Evolutionary conservation across 92 coral and sea anemone genomes (phyloP).

Genomic region (Bergia sp.): DNA sequence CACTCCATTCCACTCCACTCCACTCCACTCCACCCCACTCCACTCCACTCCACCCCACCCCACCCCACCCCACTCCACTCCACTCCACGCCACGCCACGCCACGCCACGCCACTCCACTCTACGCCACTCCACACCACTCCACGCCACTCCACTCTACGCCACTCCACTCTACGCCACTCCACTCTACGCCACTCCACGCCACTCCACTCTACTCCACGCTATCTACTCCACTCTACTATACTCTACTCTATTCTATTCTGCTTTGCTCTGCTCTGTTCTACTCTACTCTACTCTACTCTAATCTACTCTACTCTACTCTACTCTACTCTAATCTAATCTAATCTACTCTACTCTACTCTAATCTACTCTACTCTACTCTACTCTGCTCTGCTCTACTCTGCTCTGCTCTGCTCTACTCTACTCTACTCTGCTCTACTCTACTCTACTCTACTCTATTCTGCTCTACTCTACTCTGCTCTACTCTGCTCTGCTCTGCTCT

Average conservation of each 20-base stretch:
- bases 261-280: background rate
- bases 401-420: background rate
- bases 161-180: background rate
- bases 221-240: background rate
- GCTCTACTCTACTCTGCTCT: background rate
- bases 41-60: background rate
- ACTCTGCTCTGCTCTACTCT: background rate
- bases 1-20: background rate
- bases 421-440: background rate
- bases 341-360: background rate
- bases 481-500: background rate
- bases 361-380: background rate
- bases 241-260: background rate
- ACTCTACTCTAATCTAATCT: background rate
- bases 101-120: no score
- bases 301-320: background rate
- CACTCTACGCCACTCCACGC: background rate
- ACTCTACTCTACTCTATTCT: background rate
- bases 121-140: no score
- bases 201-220: background rate
- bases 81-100: background rate
- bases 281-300: background rate
- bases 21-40: background rate
- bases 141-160: background rate
- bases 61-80: background rate